Percentiles rank a stretch among this genome's conserved stretches.
phyloP scores from a whole-genome alignment of 2,113 vertebrate genomes.

The Pavo muticus region DNA sequence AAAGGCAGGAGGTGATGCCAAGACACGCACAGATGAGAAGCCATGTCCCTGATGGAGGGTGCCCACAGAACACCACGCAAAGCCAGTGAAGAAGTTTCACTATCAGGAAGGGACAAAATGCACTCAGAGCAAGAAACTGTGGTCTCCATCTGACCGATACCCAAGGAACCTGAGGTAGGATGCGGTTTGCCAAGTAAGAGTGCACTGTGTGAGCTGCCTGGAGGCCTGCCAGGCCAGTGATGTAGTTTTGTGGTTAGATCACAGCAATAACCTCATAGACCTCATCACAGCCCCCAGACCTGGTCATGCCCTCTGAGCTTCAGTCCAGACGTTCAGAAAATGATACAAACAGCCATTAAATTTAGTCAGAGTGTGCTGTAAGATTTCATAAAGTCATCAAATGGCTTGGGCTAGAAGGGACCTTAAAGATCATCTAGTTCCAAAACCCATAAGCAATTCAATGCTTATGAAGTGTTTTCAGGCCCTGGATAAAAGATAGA shows the following conservation, averaged over 20 bases:
- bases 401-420: not conserved
- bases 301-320: not conserved
- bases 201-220: not conserved
- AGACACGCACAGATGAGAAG: not conserved
- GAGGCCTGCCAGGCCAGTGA: not conserved
- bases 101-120: not conserved
- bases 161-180: not conserved
- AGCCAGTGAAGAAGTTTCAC: not conserved
- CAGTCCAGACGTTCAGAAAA: not conserved
- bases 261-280: not conserved
- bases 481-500: not conserved
- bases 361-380: not conserved
- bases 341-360: not conserved
- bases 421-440: not conserved
- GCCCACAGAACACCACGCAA: not conserved
- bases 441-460: not conserved
- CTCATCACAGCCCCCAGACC: not conserved
- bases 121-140: not conserved
- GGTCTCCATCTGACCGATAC: not conserved
- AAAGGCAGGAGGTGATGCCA: fast-evolving
- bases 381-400: not conserved
- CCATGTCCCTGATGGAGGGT: fast-evolving
- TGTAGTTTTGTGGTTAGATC: fast-evolving
- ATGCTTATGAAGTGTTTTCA: not conserved
- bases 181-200: not conserved